These are phyloP conservation scores for Athripsodes cinereus DNA, from an alignment of 2,888 invertebrate genomes.

Conservation along the genomic window DNA sequence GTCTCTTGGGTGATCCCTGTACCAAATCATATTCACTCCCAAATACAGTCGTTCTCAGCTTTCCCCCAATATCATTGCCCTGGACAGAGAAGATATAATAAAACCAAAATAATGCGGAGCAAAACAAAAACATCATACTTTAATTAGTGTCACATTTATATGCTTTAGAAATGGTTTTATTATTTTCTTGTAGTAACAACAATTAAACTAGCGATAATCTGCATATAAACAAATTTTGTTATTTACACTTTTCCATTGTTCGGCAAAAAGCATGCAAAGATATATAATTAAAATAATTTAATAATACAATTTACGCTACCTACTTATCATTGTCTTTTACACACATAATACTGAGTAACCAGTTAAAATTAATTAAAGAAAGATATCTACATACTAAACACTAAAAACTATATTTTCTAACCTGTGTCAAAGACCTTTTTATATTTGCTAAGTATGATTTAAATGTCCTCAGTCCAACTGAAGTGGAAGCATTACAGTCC, in stretches of 20 bases:
- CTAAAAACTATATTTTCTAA: conserved; percentile 29
- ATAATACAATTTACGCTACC: too few species aligned
- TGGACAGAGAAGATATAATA: conserved; percentile 19
- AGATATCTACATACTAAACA: neutral
- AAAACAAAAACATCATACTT: too few species aligned
- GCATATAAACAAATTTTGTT: too few species aligned
- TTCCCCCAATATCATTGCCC: conserved; percentile 24
- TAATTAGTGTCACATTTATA: too few species aligned
- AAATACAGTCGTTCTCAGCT: conserved; percentile 25
- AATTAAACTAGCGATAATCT: too few species aligned
- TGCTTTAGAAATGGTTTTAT: too few species aligned
- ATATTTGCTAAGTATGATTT: conserved; percentile 48
- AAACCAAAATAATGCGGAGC: conserved; percentile 6
- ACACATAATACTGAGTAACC: too few species aligned
- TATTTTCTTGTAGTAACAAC: too few species aligned
- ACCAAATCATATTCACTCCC: conserved; percentile 27
- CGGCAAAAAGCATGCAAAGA: too few species aligned
- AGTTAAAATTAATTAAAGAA: neutral
- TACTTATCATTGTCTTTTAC: too few species aligned
- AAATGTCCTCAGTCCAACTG: conserved; percentile 55
- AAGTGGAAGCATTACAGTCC: conserved; percentile 56
- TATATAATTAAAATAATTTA: too few species aligned
- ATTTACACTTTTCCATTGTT: too few species aligned
- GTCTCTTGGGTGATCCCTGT: conserved; percentile 24
- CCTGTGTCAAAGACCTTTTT: conserved; percentile 49